Conservation (phyloP, 2,797 vertebrate species). For the Perodicticus potto region DNA sequence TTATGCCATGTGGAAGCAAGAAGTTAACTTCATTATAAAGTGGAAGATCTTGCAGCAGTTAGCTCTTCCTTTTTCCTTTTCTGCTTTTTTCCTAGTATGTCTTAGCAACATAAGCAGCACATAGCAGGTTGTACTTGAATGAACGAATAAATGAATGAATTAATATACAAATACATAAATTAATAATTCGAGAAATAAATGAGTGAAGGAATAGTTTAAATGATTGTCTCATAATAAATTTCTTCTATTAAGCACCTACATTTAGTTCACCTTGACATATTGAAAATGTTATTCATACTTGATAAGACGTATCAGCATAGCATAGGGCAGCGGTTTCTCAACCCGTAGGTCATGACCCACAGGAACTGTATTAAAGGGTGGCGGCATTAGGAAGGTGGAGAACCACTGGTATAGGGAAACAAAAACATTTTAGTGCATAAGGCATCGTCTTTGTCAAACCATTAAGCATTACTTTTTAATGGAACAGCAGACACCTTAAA, state of each 20-base stretch:
- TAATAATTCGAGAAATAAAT: neutral
- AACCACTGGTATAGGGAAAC: neutral
- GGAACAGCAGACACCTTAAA: constrained; percentile 47
- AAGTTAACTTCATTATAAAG: neutral
- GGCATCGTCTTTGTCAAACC: constrained; percentile 43
- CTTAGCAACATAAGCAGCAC: neutral
- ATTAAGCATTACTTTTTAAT: constrained; percentile 1
- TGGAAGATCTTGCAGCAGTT: neutral
- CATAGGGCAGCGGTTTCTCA: neutral
- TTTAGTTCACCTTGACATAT: neutral
- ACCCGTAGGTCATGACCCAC: no score
- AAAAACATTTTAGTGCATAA: constrained; percentile 50
- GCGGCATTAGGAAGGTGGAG: no score
- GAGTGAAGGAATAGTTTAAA: constrained; percentile 1
- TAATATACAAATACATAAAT: neutral
- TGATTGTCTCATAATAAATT: neutral
- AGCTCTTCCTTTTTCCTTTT: neutral
- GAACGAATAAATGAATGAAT: neutral
- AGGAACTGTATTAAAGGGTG: no score
- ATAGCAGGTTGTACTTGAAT: neutral
- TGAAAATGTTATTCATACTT: constrained; percentile 3
- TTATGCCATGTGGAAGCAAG: neutral
- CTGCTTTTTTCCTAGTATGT: neutral
- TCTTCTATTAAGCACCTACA: neutral
- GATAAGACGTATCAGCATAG: neutral